Percentiles rank a stretch among this genome's conserved stretches.
Conservation (phyloP, 2,797 vertebrate genomes). For the Smutsia gigantea region DNA sequence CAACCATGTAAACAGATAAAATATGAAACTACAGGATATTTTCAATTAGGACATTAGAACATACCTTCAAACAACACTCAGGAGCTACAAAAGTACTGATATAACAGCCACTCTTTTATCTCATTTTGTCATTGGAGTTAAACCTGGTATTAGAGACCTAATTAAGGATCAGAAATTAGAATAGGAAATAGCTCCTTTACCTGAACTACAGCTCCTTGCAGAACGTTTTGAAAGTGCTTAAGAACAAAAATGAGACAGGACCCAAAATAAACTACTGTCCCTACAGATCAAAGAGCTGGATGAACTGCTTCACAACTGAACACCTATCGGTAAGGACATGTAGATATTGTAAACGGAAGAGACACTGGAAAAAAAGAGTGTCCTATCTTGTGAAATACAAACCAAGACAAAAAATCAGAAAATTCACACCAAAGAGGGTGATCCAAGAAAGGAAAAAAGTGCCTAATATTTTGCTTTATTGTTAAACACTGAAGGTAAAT, state of each 20-base stretch:
- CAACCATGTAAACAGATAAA: neutral
- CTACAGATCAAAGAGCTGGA: neutral
- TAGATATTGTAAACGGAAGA: neutral
- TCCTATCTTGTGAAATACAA: neutral
- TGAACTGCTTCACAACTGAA: neutral
- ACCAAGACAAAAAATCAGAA: neutral
- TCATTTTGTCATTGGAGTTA: slow-evolving; percentile 14
- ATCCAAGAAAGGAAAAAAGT: neutral
- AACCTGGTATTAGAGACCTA: neutral
- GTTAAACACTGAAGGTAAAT: neutral
- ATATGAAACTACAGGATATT: neutral
- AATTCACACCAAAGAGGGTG: neutral
- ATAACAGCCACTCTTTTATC: neutral
- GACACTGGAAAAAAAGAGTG: neutral
- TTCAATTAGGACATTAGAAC: neutral
- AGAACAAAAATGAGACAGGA: neutral
- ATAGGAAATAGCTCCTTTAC: neutral
- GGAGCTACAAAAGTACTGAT: neutral
- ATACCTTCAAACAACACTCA: neutral
- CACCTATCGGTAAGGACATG: neutral
- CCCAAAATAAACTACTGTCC: neutral
- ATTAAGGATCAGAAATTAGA: slow-evolving; percentile 20
- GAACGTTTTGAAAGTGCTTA: neutral
- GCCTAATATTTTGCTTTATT: neutral
- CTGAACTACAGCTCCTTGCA: neutral